phyloP scores from a whole-genome alignment of 2,888 invertebrate species.

The Trissolcus brochymenae region DNA sequence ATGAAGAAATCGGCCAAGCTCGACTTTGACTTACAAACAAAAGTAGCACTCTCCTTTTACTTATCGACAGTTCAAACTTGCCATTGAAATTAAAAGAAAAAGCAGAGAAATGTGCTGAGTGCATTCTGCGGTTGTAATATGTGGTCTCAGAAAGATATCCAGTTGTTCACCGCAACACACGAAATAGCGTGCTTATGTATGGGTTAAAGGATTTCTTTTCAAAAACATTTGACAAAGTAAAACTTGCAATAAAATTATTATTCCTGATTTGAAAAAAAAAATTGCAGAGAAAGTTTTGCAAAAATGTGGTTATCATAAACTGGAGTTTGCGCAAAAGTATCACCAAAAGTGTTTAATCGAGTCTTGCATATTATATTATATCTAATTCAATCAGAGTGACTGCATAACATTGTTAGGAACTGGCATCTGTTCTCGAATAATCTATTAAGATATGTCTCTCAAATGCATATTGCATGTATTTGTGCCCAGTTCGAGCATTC shows the following conservation, averaged over 20 bases:
- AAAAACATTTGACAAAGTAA: neutral
- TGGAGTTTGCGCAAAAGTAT: too few relatives aligned
- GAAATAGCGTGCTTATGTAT: neutral
- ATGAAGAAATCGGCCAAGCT: too few relatives aligned
- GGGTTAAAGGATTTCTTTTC: neutral
- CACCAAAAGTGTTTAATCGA: neutral
- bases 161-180: neutral
- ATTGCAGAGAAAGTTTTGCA: too few relatives aligned
- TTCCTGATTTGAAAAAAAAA: too few relatives aligned
- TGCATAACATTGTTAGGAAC: constrained; percentile 32
- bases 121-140: neutral
- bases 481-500: constrained; percentile 18
- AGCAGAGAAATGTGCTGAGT: neutral
- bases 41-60: neutral
- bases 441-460: constrained; percentile 35
- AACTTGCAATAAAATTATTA: too few relatives aligned
- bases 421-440: constrained; percentile 34
- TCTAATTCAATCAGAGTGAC: constrained; percentile 25
- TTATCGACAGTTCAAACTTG: constrained; percentile 5
- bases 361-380: constrained; percentile 13
- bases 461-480: constrained; percentile 56
- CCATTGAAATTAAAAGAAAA: neutral
- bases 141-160: constrained; percentile 1
- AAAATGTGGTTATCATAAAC: too few relatives aligned
- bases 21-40: too few relatives aligned